Conservation (phyloP, 1,140 invertebrate genomes). For the Zaprionus inermis region DNA sequence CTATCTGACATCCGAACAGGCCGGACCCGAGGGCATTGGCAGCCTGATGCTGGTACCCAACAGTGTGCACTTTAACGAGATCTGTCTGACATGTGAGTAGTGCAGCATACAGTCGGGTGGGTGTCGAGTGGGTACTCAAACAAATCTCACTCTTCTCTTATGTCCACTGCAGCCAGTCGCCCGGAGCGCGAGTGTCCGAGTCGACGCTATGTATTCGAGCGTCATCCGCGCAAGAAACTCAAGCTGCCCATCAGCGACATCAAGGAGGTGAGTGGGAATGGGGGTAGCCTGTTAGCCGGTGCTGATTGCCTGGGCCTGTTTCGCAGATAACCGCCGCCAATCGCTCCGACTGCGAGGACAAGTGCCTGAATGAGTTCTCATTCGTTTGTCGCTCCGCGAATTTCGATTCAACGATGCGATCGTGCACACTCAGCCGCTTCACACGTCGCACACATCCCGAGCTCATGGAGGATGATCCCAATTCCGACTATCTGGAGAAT, state of each 20-base stretch:
- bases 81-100: constrained; percentile 94
- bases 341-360: constrained; percentile 95
- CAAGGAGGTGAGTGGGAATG: constrained; percentile 87
- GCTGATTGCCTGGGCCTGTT: background rate
- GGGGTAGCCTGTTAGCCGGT: background rate
- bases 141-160: background rate
- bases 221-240: constrained; percentile 92
- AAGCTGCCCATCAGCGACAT: constrained; percentile 91
- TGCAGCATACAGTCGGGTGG: background rate
- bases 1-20: constrained; percentile 93
- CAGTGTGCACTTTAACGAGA: constrained; percentile 94
- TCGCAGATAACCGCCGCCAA: constrained; percentile 89
- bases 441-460: constrained; percentile 93
- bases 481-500: constrained; percentile 95
- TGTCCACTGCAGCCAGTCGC: constrained; percentile 88
- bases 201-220: constrained; percentile 93
- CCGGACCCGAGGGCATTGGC: constrained; percentile 92
- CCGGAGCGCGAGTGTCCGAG: constrained; percentile 94
- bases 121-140: constrained; percentile 20
- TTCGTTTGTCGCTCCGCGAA: constrained; percentile 94
- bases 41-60: constrained; percentile 93
- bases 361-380: constrained; percentile 94
- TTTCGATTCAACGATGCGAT: constrained; percentile 90
- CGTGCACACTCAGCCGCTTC: constrained; percentile 91
- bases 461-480: constrained; percentile 92